phyloP scores from a whole-genome alignment of 2,797 vertebrate species.

The Halcyon badia region DNA sequence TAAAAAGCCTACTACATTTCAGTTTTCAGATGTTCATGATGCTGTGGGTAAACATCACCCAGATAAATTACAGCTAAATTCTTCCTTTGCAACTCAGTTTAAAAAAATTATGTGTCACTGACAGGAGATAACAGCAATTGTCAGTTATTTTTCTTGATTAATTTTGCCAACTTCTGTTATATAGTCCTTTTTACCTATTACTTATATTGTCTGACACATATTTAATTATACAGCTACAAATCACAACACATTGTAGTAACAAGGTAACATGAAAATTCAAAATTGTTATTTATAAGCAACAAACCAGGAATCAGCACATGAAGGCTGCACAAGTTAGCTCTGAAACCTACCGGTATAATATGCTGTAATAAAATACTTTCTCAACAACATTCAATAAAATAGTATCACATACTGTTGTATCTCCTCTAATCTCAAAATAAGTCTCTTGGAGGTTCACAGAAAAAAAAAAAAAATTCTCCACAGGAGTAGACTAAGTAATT shows the following conservation, averaged over 20 bases:
- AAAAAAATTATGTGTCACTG: conserved; percentile 3
- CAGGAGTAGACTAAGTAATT: neutral
- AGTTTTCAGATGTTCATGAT: neutral
- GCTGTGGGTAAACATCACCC: neutral
- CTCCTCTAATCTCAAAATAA: neutral
- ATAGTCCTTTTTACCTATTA: neutral
- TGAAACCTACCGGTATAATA: neutral
- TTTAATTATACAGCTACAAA: neutral
- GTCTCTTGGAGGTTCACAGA: neutral
- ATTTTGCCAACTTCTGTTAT: neutral
- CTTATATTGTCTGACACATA: neutral
- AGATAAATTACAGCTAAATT: conserved; percentile 21
- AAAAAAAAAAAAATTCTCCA: neutral
- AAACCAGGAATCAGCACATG: neutral
- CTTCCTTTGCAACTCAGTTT: neutral
- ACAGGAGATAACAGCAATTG: neutral
- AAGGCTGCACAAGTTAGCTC: neutral
- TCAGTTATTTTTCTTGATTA: neutral
- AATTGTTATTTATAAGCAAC: neutral
- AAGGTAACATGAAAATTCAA: neutral
- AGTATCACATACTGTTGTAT: neutral
- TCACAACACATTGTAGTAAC: neutral
- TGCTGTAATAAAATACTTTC: neutral
- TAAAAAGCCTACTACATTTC: neutral
- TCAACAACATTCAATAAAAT: neutral